Evolutionary conservation across 2,797 vertebrate genomes (phyloP), one percentile per base, ranked within the genome.

Genomic region (Hemibagrus guttatus): DNA sequence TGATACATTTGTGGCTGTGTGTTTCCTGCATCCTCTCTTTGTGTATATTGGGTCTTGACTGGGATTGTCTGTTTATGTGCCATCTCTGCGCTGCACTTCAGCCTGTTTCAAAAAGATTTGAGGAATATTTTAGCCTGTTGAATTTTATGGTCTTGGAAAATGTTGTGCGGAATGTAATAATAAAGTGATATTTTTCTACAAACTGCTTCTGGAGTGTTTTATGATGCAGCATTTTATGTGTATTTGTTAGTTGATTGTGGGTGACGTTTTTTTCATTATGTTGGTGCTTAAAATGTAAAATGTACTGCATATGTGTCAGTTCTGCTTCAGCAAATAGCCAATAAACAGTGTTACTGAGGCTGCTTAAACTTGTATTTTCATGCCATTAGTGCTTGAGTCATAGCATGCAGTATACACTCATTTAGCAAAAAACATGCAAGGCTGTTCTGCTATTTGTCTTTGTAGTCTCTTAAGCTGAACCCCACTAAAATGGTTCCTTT

Each of bases 151-250:
- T 96, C 96, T 97, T 97, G 96, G 95, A 97, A 94, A 90, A 95
- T 96, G 96, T 94, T 97, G 96, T 97, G 94, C 96, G 95, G 97
- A 97, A 98, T 97, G 96, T 97, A 97, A 97, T 95, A 97, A 97
- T 96, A 98, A 96, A 94, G 96, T 95, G 90, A 96, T 99, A 98
- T 99, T 99, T 99, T 99, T 98, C 94, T 97, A 97, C 93, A 96
- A 96, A 96, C 93, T 74, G 85, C 54, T 66, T 84, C 61, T 82
- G 58, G 52, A 71, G 80, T 88, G 68, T 68, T 81, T 83, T 68
- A 68, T 83, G 64, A 35, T 68, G 64, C 35, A 6, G 42, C 58
- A 42, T 5, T 82, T 75, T 39, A 35, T 52, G 46, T 83, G 63
- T 19, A 78, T 85, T 76, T 78, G 71, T 82, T 76, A 61, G 14